Evolutionary conservation across 2,797 vertebrate species (phyloP), one percentile per base, ranked within the genome.

Genomic region (Remorina albescens): DNA sequence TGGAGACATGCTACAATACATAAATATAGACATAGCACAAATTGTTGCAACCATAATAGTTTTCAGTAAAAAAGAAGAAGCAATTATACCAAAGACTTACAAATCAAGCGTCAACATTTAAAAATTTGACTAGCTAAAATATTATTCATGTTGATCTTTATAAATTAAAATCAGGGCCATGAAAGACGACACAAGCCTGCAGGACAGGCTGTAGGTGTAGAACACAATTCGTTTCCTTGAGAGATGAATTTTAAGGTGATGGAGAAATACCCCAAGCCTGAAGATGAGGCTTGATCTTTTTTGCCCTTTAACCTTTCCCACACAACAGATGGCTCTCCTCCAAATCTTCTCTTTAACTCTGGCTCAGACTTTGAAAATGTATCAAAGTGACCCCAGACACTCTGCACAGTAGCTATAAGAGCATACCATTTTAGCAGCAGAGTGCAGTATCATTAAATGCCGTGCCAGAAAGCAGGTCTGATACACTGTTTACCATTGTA

Each of bases 391-490:
- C 26, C 65, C 37, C 36, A 10, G 10, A 56, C 47, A 65, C 50
- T 44, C 32, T 42, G 51, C 23, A 59, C 30, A 42, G 58, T 25
- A 36, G 71, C 53, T 59, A 25, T 26, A 37, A 3, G 28, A 44
- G 67, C 9, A 19, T 15, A 30, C 53, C n/a, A 56, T 67, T 73
- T 78, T 18, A 66, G 67, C 21, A 66, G 54, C 3, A n/a, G 70
- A 80, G 57, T 67, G 84, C 75, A 62, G 70, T 39, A 76, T 81
- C 65, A 73, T 74, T 69, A 76, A 74, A 54, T 62, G 13, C 2
- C 16, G 44, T 80, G 82, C 75, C 71, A 78, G 75, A 72, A 59
- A 75, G 66, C 28, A 54, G 44, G 51, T 76, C 60, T 82, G 39
- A 83, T 77, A 57, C 69, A 74, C 50, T 41, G 58, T 30, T 77